Percentiles rank a stretch among this genome's conserved stretches.
Conservation (phyloP, 37 sponge, comb jelly and placozoan species). For the Lycopodina hypogea region DNA sequence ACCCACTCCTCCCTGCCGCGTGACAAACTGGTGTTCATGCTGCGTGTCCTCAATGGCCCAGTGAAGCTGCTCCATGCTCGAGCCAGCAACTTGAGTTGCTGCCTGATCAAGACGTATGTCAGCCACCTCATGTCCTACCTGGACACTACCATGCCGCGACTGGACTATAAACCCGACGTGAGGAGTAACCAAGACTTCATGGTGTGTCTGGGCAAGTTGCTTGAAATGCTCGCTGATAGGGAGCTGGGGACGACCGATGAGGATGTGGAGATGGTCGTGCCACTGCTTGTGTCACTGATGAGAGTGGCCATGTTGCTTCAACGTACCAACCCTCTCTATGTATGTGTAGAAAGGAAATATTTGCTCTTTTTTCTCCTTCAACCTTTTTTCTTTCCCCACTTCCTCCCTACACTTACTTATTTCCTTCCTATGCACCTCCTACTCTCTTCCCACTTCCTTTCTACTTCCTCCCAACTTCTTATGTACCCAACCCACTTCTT, state of each 20-base stretch:
- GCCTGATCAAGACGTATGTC: constrained; percentile 44
- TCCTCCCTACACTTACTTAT: not conserved
- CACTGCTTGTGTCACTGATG: constrained; percentile 35
- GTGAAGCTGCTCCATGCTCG: constrained; percentile 44
- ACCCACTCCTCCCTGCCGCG: constrained; percentile 18
- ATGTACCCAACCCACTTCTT: too few species aligned
- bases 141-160: constrained; percentile 23
- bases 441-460: too few species aligned
- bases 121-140: constrained; percentile 26
- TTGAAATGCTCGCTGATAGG: constrained; percentile 14
- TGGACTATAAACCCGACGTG: constrained; percentile 19
- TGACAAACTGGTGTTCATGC: constrained; percentile 46
- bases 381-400: too few species aligned
- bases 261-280: constrained; percentile 29
- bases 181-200: constrained; percentile 16
- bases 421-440: too few species aligned
- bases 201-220: constrained; percentile 14
- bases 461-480: too few species aligned
- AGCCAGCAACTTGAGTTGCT: not conserved
- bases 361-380: too few species aligned
- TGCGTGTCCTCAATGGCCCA: constrained; percentile 32
- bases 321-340: constrained; percentile 21
- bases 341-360: too few species aligned
- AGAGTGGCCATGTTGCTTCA: constrained; percentile 24
- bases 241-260: not conserved